Base-by-base conservation (phyloP, 2,797 vertebrate genomes). In the Allobates femoralis region DNA sequence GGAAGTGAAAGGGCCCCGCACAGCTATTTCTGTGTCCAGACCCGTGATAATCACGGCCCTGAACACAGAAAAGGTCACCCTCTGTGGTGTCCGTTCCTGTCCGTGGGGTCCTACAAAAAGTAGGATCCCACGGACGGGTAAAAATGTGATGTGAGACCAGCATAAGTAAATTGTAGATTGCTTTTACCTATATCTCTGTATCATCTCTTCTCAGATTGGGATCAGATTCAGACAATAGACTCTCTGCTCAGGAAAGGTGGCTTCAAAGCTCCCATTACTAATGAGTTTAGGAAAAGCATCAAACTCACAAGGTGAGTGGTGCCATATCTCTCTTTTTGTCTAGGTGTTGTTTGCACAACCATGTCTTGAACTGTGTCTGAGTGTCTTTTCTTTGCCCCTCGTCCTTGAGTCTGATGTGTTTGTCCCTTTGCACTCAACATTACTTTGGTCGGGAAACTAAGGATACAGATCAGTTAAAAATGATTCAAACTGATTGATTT, bases 191-290 rank as follows among this genome's bases (percentile, higher is more conserved):
- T 37, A 51, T 81, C 19, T 55, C 51, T 77, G 1, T 62, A 8
- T 83, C 12, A 46, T 58, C 51, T 92, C 89, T 90, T 83, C 89
- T 90, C 87, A 96, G 95, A 96, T 93, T 96, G 95, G 95, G 95
- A 96, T 94, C 95, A 96, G 92, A 96, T 96, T 91, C 95, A 96
- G 92, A 96, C 95, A 88, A 96, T 96, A 95, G 95, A 96, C 90
- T 96, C 95, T 92, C 94, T 96, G 91, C 95, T 96, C 92, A 95
- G 95, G 92, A 96, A 96, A 94, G 95, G 95, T 92, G 95, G 95
- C 89, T 96, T 95, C 91, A 96, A 96, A 92, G 95, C 95, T 92
- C 95, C 94, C 0, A 96, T 96, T 90, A 95, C 95, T 90, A 96
- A 93, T 94, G 95, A 96, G 90, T 96, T 96, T 94, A 95, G 95